Conservation (phyloP, 2,888 invertebrate genomes). For the Colletes collaris region DNA sequence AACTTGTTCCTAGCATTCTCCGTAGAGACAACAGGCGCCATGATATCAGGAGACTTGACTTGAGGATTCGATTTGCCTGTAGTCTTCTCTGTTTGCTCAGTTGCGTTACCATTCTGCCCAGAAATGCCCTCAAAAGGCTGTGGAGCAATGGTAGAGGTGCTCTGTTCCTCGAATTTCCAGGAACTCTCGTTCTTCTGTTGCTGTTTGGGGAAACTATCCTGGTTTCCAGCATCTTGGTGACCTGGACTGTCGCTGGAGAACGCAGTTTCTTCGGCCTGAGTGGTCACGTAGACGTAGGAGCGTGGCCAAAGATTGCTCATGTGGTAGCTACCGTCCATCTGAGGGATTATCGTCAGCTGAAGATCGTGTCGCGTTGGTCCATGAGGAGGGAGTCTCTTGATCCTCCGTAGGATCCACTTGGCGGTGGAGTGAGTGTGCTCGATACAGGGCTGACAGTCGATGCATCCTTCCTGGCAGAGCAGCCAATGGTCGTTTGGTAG, state of each 20-base stretch:
- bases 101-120: neutral
- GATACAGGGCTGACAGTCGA: slow-evolving; percentile 68
- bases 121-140: neutral
- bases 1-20: neutral
- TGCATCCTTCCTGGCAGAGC: slow-evolving; percentile 73
- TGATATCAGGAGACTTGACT: neutral
- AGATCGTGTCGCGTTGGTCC: slow-evolving; percentile 66
- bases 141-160: neutral
- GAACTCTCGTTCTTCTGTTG: slow-evolving; percentile 10
- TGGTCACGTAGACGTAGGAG: slow-evolving; percentile 68
- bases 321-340: slow-evolving; percentile 63
- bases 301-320: slow-evolving; percentile 59
- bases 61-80: slow-evolving; percentile 6
- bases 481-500: slow-evolving; percentile 70
- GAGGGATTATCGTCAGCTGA: slow-evolving; percentile 73
- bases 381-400: slow-evolving; percentile 53
- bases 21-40: neutral
- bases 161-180: slow-evolving; percentile 12
- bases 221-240: neutral
- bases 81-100: slow-evolving; percentile 1
- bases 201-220: slow-evolving; percentile 28
- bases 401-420: slow-evolving; percentile 68
- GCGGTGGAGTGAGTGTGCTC: slow-evolving; percentile 60
- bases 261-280: slow-evolving; percentile 36
- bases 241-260: slow-evolving; percentile 13